Evolutionary conservation across 1,140 invertebrate species (phyloP).

Genomic region (Trypoxylus dichotomus): DNA sequence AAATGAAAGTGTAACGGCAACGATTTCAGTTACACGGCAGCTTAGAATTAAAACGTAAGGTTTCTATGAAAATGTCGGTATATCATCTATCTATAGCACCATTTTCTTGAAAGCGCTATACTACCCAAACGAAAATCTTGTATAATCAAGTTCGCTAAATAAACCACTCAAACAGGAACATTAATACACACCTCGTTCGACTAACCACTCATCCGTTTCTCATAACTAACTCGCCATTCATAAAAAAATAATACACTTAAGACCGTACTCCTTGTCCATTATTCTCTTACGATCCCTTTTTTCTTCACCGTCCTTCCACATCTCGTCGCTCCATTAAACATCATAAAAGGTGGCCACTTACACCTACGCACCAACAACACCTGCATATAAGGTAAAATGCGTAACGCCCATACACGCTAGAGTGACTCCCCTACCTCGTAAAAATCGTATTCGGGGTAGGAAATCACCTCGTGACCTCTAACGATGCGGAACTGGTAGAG

Average conservation of each 20-base stretch:
- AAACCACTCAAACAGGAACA: not conserved
- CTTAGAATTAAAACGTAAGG: too few relatives aligned
- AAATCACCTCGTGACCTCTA: not conserved
- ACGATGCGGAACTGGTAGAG: not conserved
- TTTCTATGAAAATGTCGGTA: too few relatives aligned
- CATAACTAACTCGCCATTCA: not conserved
- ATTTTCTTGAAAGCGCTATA: too few relatives aligned
- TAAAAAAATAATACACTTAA: not conserved
- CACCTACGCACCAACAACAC: not conserved
- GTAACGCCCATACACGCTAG: not conserved
- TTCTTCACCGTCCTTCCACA: not conserved
- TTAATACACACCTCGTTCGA: not conserved
- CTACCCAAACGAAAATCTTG: too few relatives aligned
- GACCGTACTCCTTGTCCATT: not conserved
- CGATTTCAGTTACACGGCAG: too few relatives aligned
- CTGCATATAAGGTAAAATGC: not conserved
- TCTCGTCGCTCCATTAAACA: slow-evolving; percentile 6
- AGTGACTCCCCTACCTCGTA: not conserved
- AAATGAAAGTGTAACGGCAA: too few relatives aligned
- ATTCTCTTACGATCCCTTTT: not conserved
- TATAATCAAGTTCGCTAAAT: not conserved
- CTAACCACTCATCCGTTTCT: not conserved
- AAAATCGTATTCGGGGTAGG: not conserved
- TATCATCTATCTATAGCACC: too few relatives aligned
- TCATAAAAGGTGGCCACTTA: not conserved